A percentile compares a stretch with the other conserved stretches of the same genome.
phyloP scores from a whole-genome alignment of 1,140 invertebrate genomes.

The Antheraea pernyi region DNA sequence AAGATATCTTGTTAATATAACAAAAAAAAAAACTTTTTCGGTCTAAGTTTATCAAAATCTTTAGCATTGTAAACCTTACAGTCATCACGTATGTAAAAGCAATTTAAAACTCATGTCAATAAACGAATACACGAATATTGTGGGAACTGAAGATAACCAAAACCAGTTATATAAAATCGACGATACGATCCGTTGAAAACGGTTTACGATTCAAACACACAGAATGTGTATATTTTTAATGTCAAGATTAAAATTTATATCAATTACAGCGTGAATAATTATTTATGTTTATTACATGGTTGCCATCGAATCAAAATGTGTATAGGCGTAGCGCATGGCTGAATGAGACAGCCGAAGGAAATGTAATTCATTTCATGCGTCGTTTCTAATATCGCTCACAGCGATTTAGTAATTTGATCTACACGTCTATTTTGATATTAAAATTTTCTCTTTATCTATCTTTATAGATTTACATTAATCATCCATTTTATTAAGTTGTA shows the following conservation, averaged over 20 bases:
- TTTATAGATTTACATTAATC: background rate
- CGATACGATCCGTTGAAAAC: slow-evolving; percentile 16
- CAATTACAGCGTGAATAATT: slow-evolving; percentile 23
- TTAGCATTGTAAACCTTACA: background rate
- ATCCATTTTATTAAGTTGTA: slow-evolving; percentile 13
- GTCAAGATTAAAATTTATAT: slow-evolving; percentile 18
- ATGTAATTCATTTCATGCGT: slow-evolving; percentile 47
- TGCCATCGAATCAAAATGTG: slow-evolving; percentile 15
- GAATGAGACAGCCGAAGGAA: slow-evolving; percentile 39
- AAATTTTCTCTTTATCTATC: slow-evolving; percentile 20
- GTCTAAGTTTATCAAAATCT: background rate
- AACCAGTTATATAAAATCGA: slow-evolving; percentile 1
- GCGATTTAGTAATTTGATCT: slow-evolving; percentile 47
- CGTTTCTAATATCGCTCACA: slow-evolving; percentile 41
- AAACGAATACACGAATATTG: slow-evolving; percentile 24
- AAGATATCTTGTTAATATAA: too few species aligned
- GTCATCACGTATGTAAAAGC: slow-evolving; percentile 23
- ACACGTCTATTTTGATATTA: slow-evolving; percentile 49
- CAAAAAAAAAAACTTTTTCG: background rate
- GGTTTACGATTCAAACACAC: slow-evolving; percentile 18
- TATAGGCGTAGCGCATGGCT: slow-evolving; percentile 21
- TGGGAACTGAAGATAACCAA: slow-evolving; percentile 17
- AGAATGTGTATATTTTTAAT: slow-evolving; percentile 11
- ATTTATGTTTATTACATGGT: slow-evolving; percentile 29
- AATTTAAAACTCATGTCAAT: slow-evolving; percentile 22